phyloP scores from a whole-genome alignment of 2,113 vertebrate genomes.

The Neotoma lepida region DNA sequence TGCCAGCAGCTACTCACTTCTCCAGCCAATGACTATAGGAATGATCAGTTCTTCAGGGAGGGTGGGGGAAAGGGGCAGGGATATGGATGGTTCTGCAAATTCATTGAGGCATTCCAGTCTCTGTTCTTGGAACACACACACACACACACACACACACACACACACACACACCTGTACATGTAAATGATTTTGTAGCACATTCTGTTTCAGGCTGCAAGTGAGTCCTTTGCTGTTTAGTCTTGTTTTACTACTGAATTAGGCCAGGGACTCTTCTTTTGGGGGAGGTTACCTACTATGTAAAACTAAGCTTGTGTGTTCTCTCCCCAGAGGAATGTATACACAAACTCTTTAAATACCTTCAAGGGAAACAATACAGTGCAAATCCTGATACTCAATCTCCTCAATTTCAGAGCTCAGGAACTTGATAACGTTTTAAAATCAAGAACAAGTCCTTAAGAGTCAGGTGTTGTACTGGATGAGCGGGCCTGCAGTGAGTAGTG shows the following conservation, averaged over 20 bases:
- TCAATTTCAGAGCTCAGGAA: background rate
- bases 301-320: background rate
- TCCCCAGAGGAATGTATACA: background rate
- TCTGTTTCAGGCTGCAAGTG: slow-evolving; percentile 19
- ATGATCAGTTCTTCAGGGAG: slow-evolving; percentile 29
- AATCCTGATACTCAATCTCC: background rate
- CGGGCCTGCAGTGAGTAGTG: background rate
- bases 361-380: slow-evolving; percentile 5
- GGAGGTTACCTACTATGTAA: slow-evolving; percentile 1
- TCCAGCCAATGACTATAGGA: background rate
- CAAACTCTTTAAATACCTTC: background rate
- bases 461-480: background rate
- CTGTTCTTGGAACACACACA: background rate
- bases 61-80: background rate
- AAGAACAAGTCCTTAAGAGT: slow-evolving; percentile 8
- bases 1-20: background rate
- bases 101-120: slow-evolving; percentile 23
- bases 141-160: background rate
- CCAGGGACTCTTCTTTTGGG: background rate
- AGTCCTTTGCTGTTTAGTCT: slow-evolving; percentile 4
- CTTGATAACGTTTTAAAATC: background rate
- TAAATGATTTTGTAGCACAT: background rate
- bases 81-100: background rate
- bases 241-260: background rate
- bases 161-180: background rate